Conservation (phyloP, 2,797 vertebrate species). For the Pyrrhura leucotis region DNA sequence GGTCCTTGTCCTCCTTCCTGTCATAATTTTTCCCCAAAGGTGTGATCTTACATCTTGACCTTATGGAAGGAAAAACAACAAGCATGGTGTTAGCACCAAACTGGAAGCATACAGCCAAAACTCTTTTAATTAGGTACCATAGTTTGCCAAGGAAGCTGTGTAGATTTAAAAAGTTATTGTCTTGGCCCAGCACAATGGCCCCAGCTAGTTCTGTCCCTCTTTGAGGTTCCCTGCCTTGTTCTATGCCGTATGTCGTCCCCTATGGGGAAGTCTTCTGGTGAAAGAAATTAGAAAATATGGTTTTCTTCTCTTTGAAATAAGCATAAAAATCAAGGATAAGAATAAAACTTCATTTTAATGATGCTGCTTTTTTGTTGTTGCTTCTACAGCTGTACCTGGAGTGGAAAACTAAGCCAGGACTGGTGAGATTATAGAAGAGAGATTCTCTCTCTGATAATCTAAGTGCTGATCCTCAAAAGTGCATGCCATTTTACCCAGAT, state of each 20-base stretch:
- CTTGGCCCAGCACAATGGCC: fast-evolving
- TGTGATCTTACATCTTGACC: not conserved
- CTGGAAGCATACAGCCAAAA: not conserved
- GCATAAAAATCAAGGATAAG: fast-evolving
- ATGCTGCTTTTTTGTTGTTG: not conserved
- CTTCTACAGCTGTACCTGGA: not conserved
- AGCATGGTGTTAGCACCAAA: not conserved
- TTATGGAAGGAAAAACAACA: not conserved
- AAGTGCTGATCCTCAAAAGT: not conserved
- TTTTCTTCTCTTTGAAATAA: not conserved
- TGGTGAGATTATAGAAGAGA: not conserved
- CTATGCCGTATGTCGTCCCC: fast-evolving
- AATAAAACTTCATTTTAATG: not conserved
- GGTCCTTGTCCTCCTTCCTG: not conserved
- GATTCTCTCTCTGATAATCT: not conserved
- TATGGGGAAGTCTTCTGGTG: not conserved
- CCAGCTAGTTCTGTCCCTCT: not conserved
- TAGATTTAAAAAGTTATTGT: not conserved
- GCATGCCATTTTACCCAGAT: not conserved
- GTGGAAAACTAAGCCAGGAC: not conserved
- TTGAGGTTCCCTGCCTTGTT: not conserved
- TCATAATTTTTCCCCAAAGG: not conserved
- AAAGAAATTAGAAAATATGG: not conserved
- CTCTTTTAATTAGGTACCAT: not conserved
- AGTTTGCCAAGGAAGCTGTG: not conserved